Conservation (phyloP, 2,888 invertebrate species). For the Lycophotia porphyrea region DNA sequence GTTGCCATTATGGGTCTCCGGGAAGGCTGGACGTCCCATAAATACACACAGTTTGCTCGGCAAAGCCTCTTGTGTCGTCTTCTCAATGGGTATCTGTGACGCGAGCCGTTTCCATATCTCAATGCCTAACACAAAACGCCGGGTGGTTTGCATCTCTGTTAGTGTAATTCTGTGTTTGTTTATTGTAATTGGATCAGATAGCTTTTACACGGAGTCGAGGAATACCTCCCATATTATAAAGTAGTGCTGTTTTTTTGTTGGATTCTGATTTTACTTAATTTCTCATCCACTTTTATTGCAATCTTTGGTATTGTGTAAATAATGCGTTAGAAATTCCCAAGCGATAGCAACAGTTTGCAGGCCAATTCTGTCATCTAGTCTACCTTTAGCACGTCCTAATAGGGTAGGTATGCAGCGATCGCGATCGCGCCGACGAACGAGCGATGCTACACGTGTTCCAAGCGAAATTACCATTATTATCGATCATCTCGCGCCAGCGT, state of each 20-base stretch:
- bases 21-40: conserved; percentile 85
- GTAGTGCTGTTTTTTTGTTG: neutral
- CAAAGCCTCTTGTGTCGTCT: conserved; percentile 73
- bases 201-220: conserved; percentile 18
- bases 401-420: conserved; percentile 81
- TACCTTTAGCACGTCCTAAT: conserved; percentile 85
- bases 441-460: conserved; percentile 88
- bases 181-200: conserved; percentile 55
- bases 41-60: conserved; percentile 81
- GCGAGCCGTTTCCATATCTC: conserved; percentile 74
- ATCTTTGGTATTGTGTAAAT: conserved; percentile 28
- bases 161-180: conserved; percentile 57
- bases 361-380: conserved; percentile 81
- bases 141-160: conserved; percentile 66
- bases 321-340: conserved; percentile 49
- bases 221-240: conserved; percentile 5
- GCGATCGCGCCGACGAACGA: conserved; percentile 82
- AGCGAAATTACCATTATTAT: conserved; percentile 90
- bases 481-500: conserved; percentile 88
- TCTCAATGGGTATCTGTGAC: conserved; percentile 75
- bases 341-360: conserved; percentile 64
- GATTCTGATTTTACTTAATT: conserved; percentile 16
- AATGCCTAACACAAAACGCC: conserved; percentile 67
- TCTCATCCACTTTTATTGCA: neutral
- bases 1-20: conserved; percentile 88